Percentiles rank a stretch among this genome's conserved stretches.
phyloP scores from a whole-genome alignment of 2,888 invertebrate species.

The Drosophila neoperkinsi region DNA sequence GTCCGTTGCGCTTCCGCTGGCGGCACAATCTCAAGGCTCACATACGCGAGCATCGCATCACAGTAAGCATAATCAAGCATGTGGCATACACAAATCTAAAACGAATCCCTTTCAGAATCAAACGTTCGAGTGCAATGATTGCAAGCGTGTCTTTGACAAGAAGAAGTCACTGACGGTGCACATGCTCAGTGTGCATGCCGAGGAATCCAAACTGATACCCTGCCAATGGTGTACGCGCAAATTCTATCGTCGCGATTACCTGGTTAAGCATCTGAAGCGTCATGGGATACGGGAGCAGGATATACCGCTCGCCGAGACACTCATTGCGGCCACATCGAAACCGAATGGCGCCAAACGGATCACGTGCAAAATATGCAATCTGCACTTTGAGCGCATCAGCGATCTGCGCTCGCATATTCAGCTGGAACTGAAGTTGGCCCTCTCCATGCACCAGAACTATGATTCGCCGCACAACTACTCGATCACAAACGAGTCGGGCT shows the following conservation, averaged over 20 bases:
- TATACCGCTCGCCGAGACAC: conserved; percentile 73
- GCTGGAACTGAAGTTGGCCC: conserved; percentile 61
- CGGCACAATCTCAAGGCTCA: conserved; percentile 82
- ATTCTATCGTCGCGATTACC: conserved; percentile 79
- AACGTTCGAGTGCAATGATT: conserved; percentile 67
- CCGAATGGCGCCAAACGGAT: conserved; percentile 80
- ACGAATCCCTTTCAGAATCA: conserved; percentile 47
- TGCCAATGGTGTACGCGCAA: conserved; percentile 82
- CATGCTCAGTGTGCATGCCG: conserved; percentile 72
- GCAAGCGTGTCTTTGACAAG: conserved; percentile 72
- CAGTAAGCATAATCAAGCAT: conserved; percentile 17
- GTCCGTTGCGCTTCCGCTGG: conserved; percentile 83
- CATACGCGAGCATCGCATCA: conserved; percentile 59
- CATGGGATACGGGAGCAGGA: conserved; percentile 73
- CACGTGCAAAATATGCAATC: conserved; percentile 77
- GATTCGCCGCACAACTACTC: conserved; percentile 79
- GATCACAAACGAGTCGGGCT: conserved; percentile 82
- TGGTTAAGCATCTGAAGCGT: conserved; percentile 78
- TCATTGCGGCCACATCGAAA: conserved; percentile 71
- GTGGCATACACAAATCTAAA: background rate
- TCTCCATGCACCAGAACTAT: conserved; percentile 61
- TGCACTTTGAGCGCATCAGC: conserved; percentile 68
- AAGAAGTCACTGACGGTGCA: conserved; percentile 82
- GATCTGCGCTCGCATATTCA: conserved; percentile 76
- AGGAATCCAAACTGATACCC: conserved; percentile 75